phyloP scores from a whole-genome alignment of 2,888 invertebrate species.

The Pediacus dermestoides region DNA sequence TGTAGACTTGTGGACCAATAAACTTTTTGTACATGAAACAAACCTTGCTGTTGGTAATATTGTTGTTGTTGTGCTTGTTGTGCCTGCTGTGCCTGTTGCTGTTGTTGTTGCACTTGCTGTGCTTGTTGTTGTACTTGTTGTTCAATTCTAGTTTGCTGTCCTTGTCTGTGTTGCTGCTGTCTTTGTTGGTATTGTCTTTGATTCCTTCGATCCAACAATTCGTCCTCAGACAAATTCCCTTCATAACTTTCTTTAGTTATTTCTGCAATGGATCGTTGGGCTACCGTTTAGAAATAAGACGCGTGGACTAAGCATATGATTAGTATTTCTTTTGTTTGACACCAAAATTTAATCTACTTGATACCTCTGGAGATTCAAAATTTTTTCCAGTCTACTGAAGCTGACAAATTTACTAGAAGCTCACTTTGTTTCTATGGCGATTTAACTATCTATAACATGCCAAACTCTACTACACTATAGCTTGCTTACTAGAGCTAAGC shows the following conservation, averaged over 20 bases:
- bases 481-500: no score
- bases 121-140: slow-evolving; percentile 46
- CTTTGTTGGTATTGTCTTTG: slow-evolving; percentile 43
- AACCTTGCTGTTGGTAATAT: slow-evolving; percentile 33
- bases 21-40: no score
- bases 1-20: no score
- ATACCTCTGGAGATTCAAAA: no score
- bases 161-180: slow-evolving; percentile 43
- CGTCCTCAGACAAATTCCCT: slow-evolving; percentile 69
- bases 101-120: slow-evolving; percentile 47
- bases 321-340: slow-evolving; percentile 36
- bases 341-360: slow-evolving; percentile 32
- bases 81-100: slow-evolving; percentile 41
- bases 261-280: slow-evolving; percentile 57
- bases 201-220: slow-evolving; percentile 52
- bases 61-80: slow-evolving; percentile 48
- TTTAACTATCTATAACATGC: no score
- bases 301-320: slow-evolving; percentile 30
- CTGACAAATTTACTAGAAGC: slow-evolving; percentile 22
- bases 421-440: no score
- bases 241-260: slow-evolving; percentile 78
- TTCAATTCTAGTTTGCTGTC: slow-evolving; percentile 39
- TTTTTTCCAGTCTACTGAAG: no score
- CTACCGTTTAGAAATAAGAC: slow-evolving; percentile 41
- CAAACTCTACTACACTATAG: no score